Percentiles rank a stretch among this genome's conserved stretches.
These are phyloP conservation scores for Gopherus evgoodei DNA, from an alignment of 2,113 vertebrate genomes.

Conservation along the genomic window DNA sequence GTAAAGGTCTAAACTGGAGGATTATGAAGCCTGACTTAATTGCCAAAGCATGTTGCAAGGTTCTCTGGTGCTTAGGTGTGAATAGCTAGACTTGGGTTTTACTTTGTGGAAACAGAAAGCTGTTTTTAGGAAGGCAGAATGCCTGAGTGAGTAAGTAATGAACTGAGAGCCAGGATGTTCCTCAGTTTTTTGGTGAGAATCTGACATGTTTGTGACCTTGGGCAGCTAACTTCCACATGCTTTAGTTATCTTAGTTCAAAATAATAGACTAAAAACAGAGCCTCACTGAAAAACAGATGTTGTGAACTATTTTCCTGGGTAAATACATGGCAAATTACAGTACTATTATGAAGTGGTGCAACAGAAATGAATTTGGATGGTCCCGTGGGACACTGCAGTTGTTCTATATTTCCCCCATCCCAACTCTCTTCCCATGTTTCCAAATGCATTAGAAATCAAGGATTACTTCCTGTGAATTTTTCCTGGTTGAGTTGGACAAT, in stretches of 20 bases:
- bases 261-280: not conserved
- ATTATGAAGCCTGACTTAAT: not conserved
- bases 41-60: not conserved
- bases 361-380: not conserved
- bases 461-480: fast-evolving
- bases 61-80: not conserved
- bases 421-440: too few relatives aligned
- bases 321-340: not conserved
- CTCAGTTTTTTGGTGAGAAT: not conserved
- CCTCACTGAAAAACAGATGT: not conserved
- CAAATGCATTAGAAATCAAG: not conserved
- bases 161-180: not conserved
- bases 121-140: not conserved
- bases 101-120: not conserved
- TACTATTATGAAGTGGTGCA: not conserved
- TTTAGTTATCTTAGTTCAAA: not conserved
- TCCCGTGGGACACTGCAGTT: not conserved
- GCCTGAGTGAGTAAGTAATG: not conserved
- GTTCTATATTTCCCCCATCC: not conserved
- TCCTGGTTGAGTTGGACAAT: not conserved
- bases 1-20: not conserved
- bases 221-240: not conserved
- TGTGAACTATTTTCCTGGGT: not conserved
- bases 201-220: not conserved
- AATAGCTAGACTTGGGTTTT: not conserved